Evolutionary conservation across 2,113 vertebrate species (phyloP).

Genomic region (Labrus mixtus): DNA sequence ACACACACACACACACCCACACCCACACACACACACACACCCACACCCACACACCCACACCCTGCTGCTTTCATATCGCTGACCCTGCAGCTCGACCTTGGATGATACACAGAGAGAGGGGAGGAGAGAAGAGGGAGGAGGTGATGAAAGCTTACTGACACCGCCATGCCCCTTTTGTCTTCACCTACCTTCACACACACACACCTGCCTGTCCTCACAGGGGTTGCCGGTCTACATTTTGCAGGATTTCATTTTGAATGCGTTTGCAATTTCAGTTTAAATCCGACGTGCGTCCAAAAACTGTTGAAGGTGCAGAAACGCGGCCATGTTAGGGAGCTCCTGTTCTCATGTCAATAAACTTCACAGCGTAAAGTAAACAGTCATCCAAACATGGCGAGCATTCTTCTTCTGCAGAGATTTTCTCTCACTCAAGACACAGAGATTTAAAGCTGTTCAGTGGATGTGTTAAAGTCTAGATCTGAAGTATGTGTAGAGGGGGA

Average conservation of each 20-base stretch:
- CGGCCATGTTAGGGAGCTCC: no score
- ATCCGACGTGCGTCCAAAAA: no score
- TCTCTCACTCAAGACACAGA: neutral
- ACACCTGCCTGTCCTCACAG: neutral
- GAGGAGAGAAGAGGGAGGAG: neutral
- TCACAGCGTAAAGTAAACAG: no score
- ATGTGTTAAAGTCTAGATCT: no score
- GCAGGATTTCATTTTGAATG: neutral
- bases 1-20: no score
- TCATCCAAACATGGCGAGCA: neutral
- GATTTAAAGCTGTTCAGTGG: neutral
- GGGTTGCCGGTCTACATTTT: neutral
- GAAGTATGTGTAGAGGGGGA: no score
- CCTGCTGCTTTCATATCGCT: neutral
- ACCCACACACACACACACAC: neutral
- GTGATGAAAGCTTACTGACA: constrained; percentile 38
- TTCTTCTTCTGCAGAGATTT: neutral
- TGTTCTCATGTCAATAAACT: no score
- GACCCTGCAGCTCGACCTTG: constrained; percentile 35
- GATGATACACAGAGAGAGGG: neutral
- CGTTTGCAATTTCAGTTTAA: neutral
- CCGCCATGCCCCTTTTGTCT: constrained; percentile 17
- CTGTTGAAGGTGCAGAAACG: no score
- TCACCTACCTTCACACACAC: neutral
- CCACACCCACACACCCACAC: neutral